Percentiles rank a stretch among this genome's conserved stretches.
Evolutionary conservation across 2,888 invertebrate species (phyloP).

Genomic region (Asteroscopus sphinx): DNA sequence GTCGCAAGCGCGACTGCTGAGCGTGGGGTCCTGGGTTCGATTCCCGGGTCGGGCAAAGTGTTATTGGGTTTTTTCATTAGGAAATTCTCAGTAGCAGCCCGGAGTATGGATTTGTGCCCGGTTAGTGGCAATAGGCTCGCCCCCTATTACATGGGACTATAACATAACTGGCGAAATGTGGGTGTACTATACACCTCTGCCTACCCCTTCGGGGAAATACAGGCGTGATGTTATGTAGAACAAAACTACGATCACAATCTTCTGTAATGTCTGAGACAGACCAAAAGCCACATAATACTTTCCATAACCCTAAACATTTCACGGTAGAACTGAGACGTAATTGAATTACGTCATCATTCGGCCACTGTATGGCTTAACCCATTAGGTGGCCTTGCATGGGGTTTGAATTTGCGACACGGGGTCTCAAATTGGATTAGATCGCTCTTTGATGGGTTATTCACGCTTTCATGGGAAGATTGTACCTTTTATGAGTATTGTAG

Average conservation of each 20-base stretch:
- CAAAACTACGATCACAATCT: neutral
- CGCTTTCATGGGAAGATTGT: constrained; percentile 44
- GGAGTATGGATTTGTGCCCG: too few relatives aligned
- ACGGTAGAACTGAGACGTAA: constrained; percentile 65
- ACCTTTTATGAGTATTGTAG: constrained; percentile 44
- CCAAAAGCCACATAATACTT: constrained; percentile 32
- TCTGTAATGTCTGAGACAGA: constrained; percentile 4
- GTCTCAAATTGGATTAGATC: constrained; percentile 72
- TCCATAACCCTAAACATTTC: constrained; percentile 60
- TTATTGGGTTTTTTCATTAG: too few relatives aligned
- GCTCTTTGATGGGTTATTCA: constrained; percentile 63
- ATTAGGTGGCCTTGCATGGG: constrained; percentile 66
- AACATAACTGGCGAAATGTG: too few relatives aligned
- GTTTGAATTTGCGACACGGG: constrained; percentile 74
- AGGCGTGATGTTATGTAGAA: too few relatives aligned
- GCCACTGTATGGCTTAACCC: constrained; percentile 68
- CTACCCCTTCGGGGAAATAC: too few relatives aligned
- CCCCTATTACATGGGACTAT: too few relatives aligned
- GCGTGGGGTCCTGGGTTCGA: too few relatives aligned
- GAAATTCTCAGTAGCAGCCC: too few relatives aligned
- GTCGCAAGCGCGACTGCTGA: too few relatives aligned
- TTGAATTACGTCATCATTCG: constrained; percentile 68
- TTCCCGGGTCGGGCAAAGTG: too few relatives aligned
- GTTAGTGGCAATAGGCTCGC: too few relatives aligned
- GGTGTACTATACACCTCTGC: too few relatives aligned